Percentiles rank a stretch among this genome's conserved stretches.
Evolutionary conservation across 2,797 vertebrate genomes (phyloP).

Genomic region (Gymnocypris eckloni): DNA sequence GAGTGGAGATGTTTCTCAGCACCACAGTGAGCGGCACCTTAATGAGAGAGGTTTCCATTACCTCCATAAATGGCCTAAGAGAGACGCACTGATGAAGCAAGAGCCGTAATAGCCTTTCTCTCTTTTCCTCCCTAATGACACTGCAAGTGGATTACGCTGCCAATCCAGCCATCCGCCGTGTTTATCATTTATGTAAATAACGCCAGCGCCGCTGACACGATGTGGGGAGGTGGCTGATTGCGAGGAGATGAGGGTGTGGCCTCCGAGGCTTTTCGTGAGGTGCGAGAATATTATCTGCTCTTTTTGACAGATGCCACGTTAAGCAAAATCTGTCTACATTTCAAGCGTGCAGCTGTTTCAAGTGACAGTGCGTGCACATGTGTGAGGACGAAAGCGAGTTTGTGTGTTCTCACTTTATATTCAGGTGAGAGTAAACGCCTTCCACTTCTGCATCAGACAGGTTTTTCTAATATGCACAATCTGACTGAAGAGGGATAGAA

Average conservation of each 20-base stretch:
- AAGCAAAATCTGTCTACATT: slow-evolving; percentile 1
- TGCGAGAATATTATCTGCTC: background rate
- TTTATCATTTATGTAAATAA: slow-evolving; percentile 71
- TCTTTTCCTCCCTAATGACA: slow-evolving; percentile 68
- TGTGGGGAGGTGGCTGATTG: slow-evolving; percentile 18
- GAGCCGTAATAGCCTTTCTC: slow-evolving; percentile 63
- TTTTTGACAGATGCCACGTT: background rate
- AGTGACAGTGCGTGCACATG: background rate
- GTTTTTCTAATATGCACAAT: slow-evolving; percentile 77
- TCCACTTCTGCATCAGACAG: slow-evolving; percentile 78
- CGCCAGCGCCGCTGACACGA: slow-evolving; percentile 64
- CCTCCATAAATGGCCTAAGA: slow-evolving; percentile 73
- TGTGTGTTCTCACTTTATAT: slow-evolving; percentile 68
- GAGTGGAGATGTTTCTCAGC: slow-evolving; percentile 61
- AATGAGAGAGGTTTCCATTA: slow-evolving; percentile 69
- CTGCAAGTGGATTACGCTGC: slow-evolving; percentile 67
- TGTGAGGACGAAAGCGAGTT: background rate
- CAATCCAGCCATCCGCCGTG: slow-evolving; percentile 60
- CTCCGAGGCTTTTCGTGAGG: background rate
- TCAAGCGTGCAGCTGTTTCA: background rate
- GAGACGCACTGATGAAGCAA: slow-evolving; percentile 65
- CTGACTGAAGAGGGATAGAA: slow-evolving; percentile 77
- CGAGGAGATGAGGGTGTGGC: slow-evolving; percentile 25
- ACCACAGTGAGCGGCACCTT: slow-evolving; percentile 61
- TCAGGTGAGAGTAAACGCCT: slow-evolving; percentile 69